A percentile compares a stretch with the other conserved stretches of the same genome.
Conservation (phyloP, 2,797 vertebrate species). For the Poliocrania exsul region DNA sequence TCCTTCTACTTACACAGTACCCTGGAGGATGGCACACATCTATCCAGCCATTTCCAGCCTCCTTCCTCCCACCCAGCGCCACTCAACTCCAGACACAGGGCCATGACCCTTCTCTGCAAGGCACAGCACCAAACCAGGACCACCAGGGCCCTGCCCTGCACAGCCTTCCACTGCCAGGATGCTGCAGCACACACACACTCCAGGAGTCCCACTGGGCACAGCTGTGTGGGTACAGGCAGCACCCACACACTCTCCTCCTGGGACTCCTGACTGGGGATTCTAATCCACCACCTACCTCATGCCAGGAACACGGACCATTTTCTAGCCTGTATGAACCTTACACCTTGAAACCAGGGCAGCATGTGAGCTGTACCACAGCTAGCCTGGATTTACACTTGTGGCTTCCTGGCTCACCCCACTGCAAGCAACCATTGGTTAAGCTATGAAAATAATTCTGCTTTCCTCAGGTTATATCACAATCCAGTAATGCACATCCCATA, state of each 20-base stretch:
- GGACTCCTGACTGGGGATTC: not conserved
- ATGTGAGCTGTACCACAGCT: not conserved
- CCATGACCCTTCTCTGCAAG: not conserved
- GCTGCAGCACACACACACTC: not conserved
- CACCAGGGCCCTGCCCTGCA: fast-evolving
- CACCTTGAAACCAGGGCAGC: not conserved
- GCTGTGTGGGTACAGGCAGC: not conserved
- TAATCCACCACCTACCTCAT: not conserved
- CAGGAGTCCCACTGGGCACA: not conserved
- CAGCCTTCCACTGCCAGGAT: not conserved
- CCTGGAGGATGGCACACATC: not conserved
- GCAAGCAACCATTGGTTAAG: not conserved
- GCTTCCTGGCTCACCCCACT: not conserved
- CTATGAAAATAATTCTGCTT: not conserved
- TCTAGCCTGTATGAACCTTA: not conserved
- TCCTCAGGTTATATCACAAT: not conserved
- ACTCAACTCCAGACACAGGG: fast-evolving
- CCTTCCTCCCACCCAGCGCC: not conserved
- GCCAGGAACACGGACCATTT: not conserved
- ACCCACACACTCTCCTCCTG: not conserved
- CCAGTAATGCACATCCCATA: not conserved
- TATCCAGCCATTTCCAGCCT: not conserved
- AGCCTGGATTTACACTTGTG: not conserved
- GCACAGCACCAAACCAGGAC: not conserved
- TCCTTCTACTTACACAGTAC: not conserved